These are phyloP conservation scores for Mythimna lalbum DNA, from an alignment of 2,888 invertebrate species.

Conservation along the genomic window DNA sequence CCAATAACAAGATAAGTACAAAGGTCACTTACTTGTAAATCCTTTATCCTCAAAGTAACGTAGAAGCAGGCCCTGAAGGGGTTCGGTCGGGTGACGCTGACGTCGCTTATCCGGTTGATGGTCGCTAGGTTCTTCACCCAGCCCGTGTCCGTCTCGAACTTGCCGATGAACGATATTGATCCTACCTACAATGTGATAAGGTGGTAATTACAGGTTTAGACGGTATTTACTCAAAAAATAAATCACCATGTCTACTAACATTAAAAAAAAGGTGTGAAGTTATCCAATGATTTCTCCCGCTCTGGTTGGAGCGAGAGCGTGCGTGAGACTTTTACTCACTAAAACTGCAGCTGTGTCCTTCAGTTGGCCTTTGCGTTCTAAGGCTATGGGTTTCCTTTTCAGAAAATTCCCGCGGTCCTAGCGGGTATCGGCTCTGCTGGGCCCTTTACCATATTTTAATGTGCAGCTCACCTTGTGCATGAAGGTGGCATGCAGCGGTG, in stretches of 20 bases:
- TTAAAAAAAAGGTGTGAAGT: too few species aligned
- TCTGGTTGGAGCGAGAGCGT: too few species aligned
- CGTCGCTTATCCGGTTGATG: constrained; percentile 88
- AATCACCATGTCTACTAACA: too few species aligned
- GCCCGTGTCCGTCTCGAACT: constrained; percentile 88
- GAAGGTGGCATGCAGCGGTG: constrained; percentile 86
- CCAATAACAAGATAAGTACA: background rate
- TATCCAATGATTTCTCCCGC: too few species aligned
- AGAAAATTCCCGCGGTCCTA: too few species aligned
- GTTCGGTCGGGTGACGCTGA: constrained; percentile 86
- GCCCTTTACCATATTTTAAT: background rate
- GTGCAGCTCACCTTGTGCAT: constrained; percentile 81
- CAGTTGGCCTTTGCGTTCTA: too few species aligned
- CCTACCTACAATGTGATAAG: constrained; percentile 79
- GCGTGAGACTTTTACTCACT: too few species aligned
- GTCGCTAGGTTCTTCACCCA: constrained; percentile 90
- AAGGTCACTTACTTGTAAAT: constrained; percentile 79
- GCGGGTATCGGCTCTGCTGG: too few species aligned
- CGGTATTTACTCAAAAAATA: too few species aligned
- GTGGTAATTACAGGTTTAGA: background rate
- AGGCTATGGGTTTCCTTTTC: too few species aligned
- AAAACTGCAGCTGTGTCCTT: too few species aligned
- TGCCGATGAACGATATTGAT: constrained; percentile 87
- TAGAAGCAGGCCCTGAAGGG: constrained; percentile 83
- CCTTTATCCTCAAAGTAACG: constrained; percentile 85